These are phyloP conservation scores for Wiebesia pumilae DNA, from an alignment of 1,140 invertebrate genomes.

Conservation along the genomic window DNA sequence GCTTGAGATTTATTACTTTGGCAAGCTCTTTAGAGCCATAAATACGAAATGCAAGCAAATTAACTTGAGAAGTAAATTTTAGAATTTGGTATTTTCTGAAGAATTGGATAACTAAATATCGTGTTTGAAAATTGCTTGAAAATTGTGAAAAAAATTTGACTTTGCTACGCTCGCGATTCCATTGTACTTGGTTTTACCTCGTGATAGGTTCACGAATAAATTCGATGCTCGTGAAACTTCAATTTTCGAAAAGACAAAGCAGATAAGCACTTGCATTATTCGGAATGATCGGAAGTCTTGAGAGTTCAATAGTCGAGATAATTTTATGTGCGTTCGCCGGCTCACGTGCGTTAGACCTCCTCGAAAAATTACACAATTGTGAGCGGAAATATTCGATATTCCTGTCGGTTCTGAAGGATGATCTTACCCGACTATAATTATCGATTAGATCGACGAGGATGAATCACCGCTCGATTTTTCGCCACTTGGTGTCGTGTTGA, in stretches of 20 bases:
- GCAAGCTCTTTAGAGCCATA: not conserved
- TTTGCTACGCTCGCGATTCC: not conserved
- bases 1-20: not conserved
- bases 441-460: no score
- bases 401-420: not conserved
- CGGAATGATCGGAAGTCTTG: not conserved
- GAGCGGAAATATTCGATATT: not conserved
- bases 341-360: not conserved
- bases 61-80: not conserved
- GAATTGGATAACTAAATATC: not conserved
- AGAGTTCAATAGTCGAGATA: not conserved
- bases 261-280: not conserved
- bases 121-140: not conserved
- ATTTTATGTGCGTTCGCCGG: not conserved
- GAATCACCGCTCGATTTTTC: conserved; percentile 38
- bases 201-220: no score
- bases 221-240: not conserved
- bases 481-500: not conserved
- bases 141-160: not conserved
- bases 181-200: not conserved
- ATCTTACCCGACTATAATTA: conserved; percentile 32
- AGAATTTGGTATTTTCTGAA: not conserved
- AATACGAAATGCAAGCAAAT: not conserved
- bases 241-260: not conserved
- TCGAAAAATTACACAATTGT: conserved; percentile 6